Evolutionary conservation across 37 sponge, comb jelly and placozoan species (phyloP).

Genomic region (Chondrosia reniformis): DNA sequence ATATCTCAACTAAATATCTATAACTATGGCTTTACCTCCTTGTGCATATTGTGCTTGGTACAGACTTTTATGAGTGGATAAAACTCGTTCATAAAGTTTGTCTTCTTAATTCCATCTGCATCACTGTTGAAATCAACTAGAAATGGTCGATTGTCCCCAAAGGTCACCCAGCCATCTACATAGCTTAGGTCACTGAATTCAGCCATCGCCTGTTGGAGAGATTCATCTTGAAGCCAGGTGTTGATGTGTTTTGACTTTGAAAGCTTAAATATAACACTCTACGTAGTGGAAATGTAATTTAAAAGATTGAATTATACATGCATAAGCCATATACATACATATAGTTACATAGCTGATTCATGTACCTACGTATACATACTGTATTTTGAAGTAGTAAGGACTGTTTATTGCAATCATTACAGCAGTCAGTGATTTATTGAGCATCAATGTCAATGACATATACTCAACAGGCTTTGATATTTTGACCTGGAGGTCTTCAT

Average conservation of each 20-base stretch:
- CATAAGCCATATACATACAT: background rate
- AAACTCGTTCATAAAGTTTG: conserved; percentile 23
- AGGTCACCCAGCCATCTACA: conserved; percentile 41
- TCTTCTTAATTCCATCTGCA: conserved; percentile 32
- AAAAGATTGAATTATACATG: background rate
- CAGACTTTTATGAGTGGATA: conserved; percentile 44
- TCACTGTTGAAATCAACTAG: conserved; percentile 37
- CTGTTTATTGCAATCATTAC: no score
- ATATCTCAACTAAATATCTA: no score
- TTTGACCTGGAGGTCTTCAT: no score
- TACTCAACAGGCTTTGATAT: no score
- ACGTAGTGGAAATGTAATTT: background rate
- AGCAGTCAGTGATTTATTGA: no score
- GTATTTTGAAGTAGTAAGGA: background rate
- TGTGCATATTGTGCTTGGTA: background rate
- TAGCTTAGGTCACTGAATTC: conserved; percentile 20
- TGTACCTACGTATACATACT: background rate
- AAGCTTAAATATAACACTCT: conserved; percentile 70
- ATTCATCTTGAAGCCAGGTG: conserved; percentile 39
- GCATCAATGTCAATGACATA: no score
- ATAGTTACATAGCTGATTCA: background rate
- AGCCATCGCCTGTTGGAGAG: conserved; percentile 21
- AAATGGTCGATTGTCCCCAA: conserved; percentile 40
- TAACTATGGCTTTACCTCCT: background rate
- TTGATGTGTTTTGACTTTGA: conserved; percentile 29